Conservation (phyloP, 2,888 invertebrate genomes). For the Leptopilina syphax region DNA sequence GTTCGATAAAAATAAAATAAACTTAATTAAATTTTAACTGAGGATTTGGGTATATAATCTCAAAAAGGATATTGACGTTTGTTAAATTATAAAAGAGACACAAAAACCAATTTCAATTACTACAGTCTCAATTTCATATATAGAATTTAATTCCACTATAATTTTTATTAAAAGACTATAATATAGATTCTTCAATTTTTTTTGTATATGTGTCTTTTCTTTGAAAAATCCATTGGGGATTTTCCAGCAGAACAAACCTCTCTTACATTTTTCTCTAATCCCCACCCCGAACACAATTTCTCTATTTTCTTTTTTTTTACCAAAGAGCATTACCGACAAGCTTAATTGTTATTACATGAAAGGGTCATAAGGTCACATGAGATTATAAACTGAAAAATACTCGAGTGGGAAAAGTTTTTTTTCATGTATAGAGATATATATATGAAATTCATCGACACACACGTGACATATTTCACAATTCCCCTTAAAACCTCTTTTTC, state of each 20-base stretch:
- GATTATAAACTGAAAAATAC: conserved; percentile 13
- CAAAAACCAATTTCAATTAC: conserved; percentile 5
- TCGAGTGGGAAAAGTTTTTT: not conserved
- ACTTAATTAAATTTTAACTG: conserved; percentile 6
- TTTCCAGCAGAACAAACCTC: conserved; percentile 7
- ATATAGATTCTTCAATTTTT: no score
- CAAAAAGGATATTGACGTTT: conserved; percentile 9
- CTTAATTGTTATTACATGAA: conserved; percentile 19
- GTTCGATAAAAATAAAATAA: not conserved
- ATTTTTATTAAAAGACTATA: conserved; percentile 3
- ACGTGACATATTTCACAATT: conserved; percentile 11
- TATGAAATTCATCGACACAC: conserved; percentile 8
- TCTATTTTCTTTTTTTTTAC: not conserved
- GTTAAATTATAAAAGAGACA: conserved; percentile 7
- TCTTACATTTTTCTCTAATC: conserved; percentile 21
- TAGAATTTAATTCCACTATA: conserved; percentile 13
- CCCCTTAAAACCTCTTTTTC: no score
- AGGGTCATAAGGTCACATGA: conserved; percentile 26
- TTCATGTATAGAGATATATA: no score
- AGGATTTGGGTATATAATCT: conserved; percentile 1
- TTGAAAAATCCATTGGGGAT: not conserved
- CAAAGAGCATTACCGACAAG: conserved; percentile 3
- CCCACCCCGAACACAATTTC: not conserved
- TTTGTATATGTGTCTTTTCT: not conserved
- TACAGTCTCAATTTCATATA: not conserved